Evolutionary conservation across 2,797 vertebrate genomes (phyloP).

Genomic region (Spea hammondii): DNA sequence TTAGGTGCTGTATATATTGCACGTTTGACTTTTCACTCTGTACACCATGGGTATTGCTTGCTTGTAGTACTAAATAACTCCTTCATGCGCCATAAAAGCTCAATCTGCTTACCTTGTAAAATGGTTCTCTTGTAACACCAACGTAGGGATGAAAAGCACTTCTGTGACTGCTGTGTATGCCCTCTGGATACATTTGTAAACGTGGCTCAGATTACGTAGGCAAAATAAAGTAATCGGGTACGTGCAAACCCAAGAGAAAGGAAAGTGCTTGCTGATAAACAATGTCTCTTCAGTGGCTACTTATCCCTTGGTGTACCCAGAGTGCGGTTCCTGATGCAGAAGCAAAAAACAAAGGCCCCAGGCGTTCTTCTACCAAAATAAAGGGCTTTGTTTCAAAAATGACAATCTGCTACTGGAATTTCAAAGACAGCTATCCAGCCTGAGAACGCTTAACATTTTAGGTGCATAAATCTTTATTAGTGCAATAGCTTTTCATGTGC

Average conservation of each 20-base stretch:
- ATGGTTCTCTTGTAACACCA: constrained; percentile 15
- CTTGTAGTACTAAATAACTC: neutral
- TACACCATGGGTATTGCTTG: too few relatives aligned
- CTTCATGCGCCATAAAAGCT: constrained; percentile 28
- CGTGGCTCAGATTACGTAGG: constrained; percentile 29
- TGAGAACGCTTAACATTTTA: neutral
- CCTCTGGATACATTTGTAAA: constrained; percentile 23
- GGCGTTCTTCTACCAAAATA: constrained; percentile 1
- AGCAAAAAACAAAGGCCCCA: constrained; percentile 9
- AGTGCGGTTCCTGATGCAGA: neutral
- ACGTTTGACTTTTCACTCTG: too few relatives aligned
- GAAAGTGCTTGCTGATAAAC: neutral
- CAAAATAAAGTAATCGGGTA: constrained; percentile 26
- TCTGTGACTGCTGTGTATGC: constrained; percentile 25
- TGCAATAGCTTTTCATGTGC: too few relatives aligned
- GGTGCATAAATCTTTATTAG: neutral
- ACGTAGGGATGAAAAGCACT: constrained; percentile 19
- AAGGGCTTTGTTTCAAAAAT: neutral
- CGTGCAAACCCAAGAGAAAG: constrained; percentile 21
- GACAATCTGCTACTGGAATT: neutral
- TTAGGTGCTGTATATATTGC: too few relatives aligned
- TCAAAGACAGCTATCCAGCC: neutral
- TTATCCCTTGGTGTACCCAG: constrained; percentile 1
- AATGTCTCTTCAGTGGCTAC: neutral
- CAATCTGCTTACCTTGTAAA: constrained; percentile 11